Evolutionary conservation across 2,888 invertebrate genomes (phyloP), one percentile per base, ranked within the genome.

Genomic region (Pristionchus exspectatus): DNA sequence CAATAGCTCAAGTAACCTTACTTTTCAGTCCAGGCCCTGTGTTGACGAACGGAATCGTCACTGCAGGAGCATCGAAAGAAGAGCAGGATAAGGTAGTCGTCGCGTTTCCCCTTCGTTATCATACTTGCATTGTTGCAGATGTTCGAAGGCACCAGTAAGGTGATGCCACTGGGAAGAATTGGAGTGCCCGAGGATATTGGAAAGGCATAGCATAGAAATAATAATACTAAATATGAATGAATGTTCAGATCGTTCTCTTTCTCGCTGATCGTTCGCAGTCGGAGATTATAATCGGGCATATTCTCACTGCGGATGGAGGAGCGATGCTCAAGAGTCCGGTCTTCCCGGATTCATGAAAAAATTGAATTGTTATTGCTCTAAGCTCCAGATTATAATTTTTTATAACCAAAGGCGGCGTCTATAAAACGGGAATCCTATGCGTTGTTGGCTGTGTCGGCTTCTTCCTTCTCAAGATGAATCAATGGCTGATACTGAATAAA

Each of bases 291-390:
- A 72, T 72, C 24, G 72, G 72, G 3, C 72, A 72, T 18, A 72
- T 72, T 21, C 18, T 72, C 18, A 72, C 72, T 72, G 72, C 72
- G 14, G 72, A 72, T 33, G 72, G 72, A 72, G 72, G 72, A 72
- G 33, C 33, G 1, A 72, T 72, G 72, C 12, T 72, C 14, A 72
- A 72, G 72, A 72, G 72, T 16, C 33, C 72, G 2, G 16, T 72
- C 33, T 72, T 72, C 33, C 72, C 72, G 4, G 72, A 72, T 33
- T 63, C 63, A 4, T 63, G n/a, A n/a, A n/a, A n/a, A n/a, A n/a
- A n/a, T n/a, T n/a, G n/a, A n/a, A n/a, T n/a, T n/a, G n/a, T n/a
- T n/a, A n/a, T n/a, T n/a, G n/a, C n/a, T n/a, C n/a, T n/a, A n/a
- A n/a, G n/a, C n/a, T n/a, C n/a, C n/a, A n/a, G n/a, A n/a, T n/a